Evolutionary conservation across 1,140 invertebrate genomes (phyloP).

Genomic region (Drosophila bipectinata): DNA sequence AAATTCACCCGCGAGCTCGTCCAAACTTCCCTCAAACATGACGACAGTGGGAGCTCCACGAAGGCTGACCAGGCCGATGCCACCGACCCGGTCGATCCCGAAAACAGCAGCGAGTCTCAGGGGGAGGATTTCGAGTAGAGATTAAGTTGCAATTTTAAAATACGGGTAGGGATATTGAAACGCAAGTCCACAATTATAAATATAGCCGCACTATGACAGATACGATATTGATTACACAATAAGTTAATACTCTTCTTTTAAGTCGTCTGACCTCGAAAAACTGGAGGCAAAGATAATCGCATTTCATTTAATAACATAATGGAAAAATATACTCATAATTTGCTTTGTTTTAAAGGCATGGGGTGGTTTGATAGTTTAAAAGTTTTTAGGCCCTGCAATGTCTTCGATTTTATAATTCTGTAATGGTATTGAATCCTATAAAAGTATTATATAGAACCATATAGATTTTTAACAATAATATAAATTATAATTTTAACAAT

Average conservation of each 20-base stretch:
- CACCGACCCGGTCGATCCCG: slow-evolving; percentile 5
- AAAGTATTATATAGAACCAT: slow-evolving; percentile 38
- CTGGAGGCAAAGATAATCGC: slow-evolving; percentile 10
- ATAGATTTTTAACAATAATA: slow-evolving; percentile 33
- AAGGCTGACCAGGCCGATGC: slow-evolving; percentile 16
- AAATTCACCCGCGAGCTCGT: slow-evolving; percentile 79
- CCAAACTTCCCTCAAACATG: slow-evolving; percentile 42
- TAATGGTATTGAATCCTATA: slow-evolving; percentile 46
- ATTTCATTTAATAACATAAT: slow-evolving; percentile 50
- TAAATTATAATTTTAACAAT: slow-evolving; percentile 32
- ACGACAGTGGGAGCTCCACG: slow-evolving; percentile 9
- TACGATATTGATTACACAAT: slow-evolving; percentile 34
- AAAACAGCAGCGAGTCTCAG: slow-evolving; percentile 42
- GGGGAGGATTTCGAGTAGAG: slow-evolving; percentile 35
- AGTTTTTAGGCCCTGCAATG: slow-evolving; percentile 24
- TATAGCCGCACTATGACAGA: slow-evolving; percentile 42
- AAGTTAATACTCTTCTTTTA: slow-evolving; percentile 32
- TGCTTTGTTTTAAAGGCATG: slow-evolving; percentile 46
- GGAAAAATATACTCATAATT: slow-evolving; percentile 39
- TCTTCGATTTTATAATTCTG: slow-evolving; percentile 34
- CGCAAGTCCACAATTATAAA: slow-evolving; percentile 30
- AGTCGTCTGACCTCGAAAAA: slow-evolving; percentile 21
- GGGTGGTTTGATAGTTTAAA: slow-evolving; percentile 3
- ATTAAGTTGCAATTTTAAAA: slow-evolving; percentile 41
- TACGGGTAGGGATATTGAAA: slow-evolving; percentile 31